Evolutionary conservation across 2,797 vertebrate species (phyloP), one percentile per base, ranked within the genome.

Genomic region (Acomys russatus): DNA sequence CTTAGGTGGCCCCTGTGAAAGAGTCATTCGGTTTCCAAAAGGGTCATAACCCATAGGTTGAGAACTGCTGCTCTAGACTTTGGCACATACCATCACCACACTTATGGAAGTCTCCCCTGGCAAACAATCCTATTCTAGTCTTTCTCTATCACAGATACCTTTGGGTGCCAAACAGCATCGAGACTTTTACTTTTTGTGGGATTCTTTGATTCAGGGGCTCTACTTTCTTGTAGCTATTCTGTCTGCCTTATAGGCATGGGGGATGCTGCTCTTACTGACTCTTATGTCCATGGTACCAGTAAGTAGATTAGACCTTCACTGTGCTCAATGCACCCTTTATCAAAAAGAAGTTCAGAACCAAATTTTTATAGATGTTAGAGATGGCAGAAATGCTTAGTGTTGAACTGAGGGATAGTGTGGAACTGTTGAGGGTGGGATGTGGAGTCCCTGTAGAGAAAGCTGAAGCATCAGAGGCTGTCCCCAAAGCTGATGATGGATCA

Each of bases 251-350:
- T 3, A 20, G 0, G 2, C 1, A 15, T 44, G 4, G 51, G 2
- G 15, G 4, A 6, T 35, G 4, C 0, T 23, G 23, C 5, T 15
- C 54, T 22, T 3, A 1, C 28, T 73, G 25, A n/a, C 8, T 63
- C 10, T 7, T 5, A 1, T 0, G 0, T 22, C 61, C 0, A 0
- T 6, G 0, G 2, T 2, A 11, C 49, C 9, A 2, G 56, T 20
- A 17, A 22, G 4, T 15, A 11, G 33, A 30, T 11, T 15, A 9
- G 51, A 20, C 8, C 18, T 23, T 8, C 1, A 22, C 1, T 14
- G 30, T 38, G 6, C 20, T 61, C 9, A 23, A 0, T 1, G 20
- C 18, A 9, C 23, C 20, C 63, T 20, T 56, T 25, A 4, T 35
- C 7, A 8, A 25, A 78, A 18, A 63, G 44, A 90, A 85, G 56